A percentile compares a stretch with the other conserved stretches of the same genome.
These are phyloP conservation scores for Furcula furcula DNA, from an alignment of 2,888 invertebrate species.

Conservation along the genomic window DNA sequence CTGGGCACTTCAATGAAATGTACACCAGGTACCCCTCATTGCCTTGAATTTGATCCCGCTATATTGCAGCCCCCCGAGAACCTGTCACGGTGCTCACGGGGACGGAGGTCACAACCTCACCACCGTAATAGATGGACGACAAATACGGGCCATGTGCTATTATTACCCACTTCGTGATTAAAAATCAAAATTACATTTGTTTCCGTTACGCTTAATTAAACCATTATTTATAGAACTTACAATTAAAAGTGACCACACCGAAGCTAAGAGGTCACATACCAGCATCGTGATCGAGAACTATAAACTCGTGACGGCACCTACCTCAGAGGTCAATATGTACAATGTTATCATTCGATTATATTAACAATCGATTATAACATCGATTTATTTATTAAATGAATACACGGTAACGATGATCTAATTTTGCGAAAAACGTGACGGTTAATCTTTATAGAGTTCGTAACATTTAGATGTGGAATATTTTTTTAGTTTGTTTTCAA, in stretches of 20 bases:
- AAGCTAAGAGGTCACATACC: constrained; percentile 31
- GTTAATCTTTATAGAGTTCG: constrained; percentile 10
- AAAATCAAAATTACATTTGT: too few species aligned
- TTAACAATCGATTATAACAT: constrained; percentile 49
- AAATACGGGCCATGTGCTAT: too few species aligned
- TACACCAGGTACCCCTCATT: too few species aligned
- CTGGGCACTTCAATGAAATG: too few species aligned
- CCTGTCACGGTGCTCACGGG: too few species aligned
- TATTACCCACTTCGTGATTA: too few species aligned
- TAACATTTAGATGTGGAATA: too few species aligned
- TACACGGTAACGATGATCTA: constrained; percentile 57
- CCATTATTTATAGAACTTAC: constrained; percentile 2
- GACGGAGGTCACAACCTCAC: too few species aligned
- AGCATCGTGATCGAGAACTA: constrained; percentile 34
- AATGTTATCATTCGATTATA: constrained; percentile 55
- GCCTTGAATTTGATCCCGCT: too few species aligned
- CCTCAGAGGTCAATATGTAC: constrained; percentile 40
- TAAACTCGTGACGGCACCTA: constrained; percentile 44
- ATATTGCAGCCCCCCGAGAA: too few species aligned
- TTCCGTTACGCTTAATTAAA: background rate
- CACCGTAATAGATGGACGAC: too few species aligned
- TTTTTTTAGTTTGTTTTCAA: too few species aligned
- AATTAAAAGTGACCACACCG: constrained; percentile 22
- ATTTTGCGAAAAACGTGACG: constrained; percentile 52
- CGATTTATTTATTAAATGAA: constrained; percentile 49